phyloP scores from a whole-genome alignment of 2,797 vertebrate species.

The Heteromormyrus szaboi region DNA sequence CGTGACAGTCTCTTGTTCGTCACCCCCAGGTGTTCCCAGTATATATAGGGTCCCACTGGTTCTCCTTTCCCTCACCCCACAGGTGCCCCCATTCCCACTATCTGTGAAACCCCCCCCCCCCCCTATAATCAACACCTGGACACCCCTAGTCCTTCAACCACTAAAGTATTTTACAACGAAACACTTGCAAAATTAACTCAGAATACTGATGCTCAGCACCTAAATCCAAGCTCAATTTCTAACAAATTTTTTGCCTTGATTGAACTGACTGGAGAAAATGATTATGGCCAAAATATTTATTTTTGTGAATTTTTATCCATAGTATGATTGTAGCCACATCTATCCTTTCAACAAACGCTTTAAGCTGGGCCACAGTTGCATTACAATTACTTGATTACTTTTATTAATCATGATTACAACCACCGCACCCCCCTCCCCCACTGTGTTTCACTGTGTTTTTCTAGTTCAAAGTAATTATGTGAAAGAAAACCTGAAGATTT shows the following conservation, averaged over 20 bases:
- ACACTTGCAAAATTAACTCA: neutral
- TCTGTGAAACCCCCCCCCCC: neutral
- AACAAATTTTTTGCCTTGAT: neutral
- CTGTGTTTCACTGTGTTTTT: neutral
- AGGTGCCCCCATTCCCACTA: neutral
- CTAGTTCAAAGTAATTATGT: neutral
- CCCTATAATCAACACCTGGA: neutral
- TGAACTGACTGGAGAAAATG: neutral
- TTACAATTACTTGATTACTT: neutral
- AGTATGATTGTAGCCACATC: neutral
- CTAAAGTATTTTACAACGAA: neutral
- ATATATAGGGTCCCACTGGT: neutral
- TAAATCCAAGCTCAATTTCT: neutral
- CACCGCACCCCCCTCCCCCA: neutral
- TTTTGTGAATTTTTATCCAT: neutral
- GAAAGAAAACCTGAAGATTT: neutral
- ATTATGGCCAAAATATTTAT: neutral
- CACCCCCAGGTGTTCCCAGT: neutral
- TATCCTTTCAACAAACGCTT: neutral
- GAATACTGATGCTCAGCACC: neutral
- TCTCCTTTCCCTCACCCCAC: neutral
- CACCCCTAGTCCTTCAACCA: neutral
- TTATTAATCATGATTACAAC: neutral
- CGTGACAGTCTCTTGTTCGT: neutral
- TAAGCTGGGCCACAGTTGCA: neutral